Evolutionary conservation across 2,797 vertebrate species (phyloP).

Genomic region (Hydrophis major): DNA sequence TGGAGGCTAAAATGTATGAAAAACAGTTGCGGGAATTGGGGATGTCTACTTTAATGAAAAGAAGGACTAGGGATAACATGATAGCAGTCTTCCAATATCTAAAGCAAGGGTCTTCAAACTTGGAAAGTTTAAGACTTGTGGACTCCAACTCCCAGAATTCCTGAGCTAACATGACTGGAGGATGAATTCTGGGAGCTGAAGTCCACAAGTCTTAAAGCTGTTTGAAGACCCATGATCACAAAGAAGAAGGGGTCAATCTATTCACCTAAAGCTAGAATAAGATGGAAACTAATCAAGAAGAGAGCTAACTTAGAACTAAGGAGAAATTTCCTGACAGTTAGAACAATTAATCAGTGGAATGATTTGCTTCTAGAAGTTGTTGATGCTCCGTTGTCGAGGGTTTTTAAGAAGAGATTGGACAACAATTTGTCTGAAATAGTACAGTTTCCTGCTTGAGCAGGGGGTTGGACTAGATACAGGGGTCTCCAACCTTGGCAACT

Average conservation of each 20-base stretch:
- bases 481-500: too few species aligned
- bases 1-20: background rate
- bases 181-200: too few species aligned
- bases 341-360: background rate
- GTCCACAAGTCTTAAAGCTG: too few species aligned
- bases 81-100: background rate
- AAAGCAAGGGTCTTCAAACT: too few species aligned
- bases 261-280: background rate
- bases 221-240: too few species aligned
- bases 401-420: background rate
- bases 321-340: background rate
- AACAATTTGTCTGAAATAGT: background rate
- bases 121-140: too few species aligned
- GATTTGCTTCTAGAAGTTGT: background rate
- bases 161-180: too few species aligned
- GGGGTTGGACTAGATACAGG: background rate
- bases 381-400: accelerated
- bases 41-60: background rate
- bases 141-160: too few species aligned
- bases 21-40: background rate
- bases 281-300: background rate
- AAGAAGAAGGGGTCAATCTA: background rate
- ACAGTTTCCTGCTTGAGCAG: background rate
- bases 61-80: background rate
- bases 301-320: background rate